phyloP scores from a whole-genome alignment of 1,140 invertebrate species.

The Ptiloglossa arizonensis region DNA sequence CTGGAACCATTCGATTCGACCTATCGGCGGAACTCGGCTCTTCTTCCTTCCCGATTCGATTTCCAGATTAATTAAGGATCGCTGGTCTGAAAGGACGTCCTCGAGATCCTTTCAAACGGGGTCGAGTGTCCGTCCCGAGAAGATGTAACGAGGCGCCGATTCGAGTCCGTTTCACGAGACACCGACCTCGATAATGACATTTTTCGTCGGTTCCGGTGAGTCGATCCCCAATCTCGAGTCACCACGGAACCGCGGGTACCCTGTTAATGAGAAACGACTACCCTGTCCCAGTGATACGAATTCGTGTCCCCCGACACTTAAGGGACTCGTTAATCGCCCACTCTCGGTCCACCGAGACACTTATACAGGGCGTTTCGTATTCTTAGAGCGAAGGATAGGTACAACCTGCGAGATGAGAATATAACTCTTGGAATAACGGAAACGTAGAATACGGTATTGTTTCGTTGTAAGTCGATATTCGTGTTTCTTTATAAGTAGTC shows the following conservation, averaged over 20 bases:
- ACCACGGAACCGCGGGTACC: background rate
- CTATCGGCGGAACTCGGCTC: constrained; percentile 54
- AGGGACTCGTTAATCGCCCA: background rate
- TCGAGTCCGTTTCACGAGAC: constrained; percentile 65
- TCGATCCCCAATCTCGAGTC: constrained; percentile 24
- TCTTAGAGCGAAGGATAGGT: too few relatives aligned
- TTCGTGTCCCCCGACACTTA: constrained; percentile 2
- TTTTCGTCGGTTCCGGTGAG: constrained; percentile 51
- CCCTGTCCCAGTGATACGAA: background rate
- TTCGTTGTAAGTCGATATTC: too few relatives aligned
- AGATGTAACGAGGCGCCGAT: constrained; percentile 60
- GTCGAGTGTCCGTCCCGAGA: constrained; percentile 53
- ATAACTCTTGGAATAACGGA: too few relatives aligned
- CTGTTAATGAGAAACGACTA: constrained; percentile 23
- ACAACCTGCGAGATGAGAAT: too few relatives aligned
- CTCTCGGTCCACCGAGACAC: background rate
- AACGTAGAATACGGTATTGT: too few relatives aligned
- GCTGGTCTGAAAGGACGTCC: constrained; percentile 62
- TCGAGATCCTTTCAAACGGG: constrained; percentile 58
- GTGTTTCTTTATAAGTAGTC: too few relatives aligned
- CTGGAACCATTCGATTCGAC: constrained; percentile 31
- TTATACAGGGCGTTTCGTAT: too few relatives aligned
- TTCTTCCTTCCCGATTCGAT: constrained; percentile 57
- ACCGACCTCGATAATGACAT: constrained; percentile 63
- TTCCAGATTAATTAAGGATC: constrained; percentile 69